phyloP scores from a whole-genome alignment of 2,113 vertebrate genomes.

The Triplophysa rosa region DNA sequence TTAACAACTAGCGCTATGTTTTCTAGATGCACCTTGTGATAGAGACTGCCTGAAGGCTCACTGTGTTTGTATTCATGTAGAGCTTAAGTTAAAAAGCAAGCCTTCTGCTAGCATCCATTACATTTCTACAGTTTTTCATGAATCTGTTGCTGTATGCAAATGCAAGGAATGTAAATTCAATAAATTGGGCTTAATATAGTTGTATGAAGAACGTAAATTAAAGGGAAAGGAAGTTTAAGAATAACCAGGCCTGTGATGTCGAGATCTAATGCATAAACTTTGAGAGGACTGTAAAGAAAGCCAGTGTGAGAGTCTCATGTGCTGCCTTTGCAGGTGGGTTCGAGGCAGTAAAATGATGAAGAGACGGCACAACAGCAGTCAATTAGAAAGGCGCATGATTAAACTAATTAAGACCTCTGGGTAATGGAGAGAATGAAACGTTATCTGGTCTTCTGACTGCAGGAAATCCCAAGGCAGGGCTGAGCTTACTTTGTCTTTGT shows the following conservation, averaged over 20 bases:
- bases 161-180: neutral
- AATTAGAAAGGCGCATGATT: conserved; percentile 73
- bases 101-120: conserved; percentile 24
- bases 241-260: neutral
- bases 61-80: conserved; percentile 50
- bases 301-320: conserved; percentile 55
- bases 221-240: neutral
- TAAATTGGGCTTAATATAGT: conserved; percentile 15
- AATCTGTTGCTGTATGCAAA: conserved; percentile 15
- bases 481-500: conserved; percentile 34
- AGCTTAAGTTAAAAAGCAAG: neutral
- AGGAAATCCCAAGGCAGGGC: conserved; percentile 66
- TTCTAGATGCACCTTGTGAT: conserved; percentile 60
- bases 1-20: conserved; percentile 61
- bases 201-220: neutral
- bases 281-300: conserved; percentile 7
- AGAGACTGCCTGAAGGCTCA: conserved; percentile 54
- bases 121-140: conserved; percentile 11
- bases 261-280: neutral
- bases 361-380: conserved; percentile 72
- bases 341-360: conserved; percentile 70
- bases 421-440: conserved; percentile 71
- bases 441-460: conserved; percentile 57
- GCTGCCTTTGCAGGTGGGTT: conserved; percentile 64
- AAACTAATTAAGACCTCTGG: conserved; percentile 79